Evolutionary conservation across 2,113 vertebrate species (phyloP).

Genomic region (Charina bottae): DNA sequence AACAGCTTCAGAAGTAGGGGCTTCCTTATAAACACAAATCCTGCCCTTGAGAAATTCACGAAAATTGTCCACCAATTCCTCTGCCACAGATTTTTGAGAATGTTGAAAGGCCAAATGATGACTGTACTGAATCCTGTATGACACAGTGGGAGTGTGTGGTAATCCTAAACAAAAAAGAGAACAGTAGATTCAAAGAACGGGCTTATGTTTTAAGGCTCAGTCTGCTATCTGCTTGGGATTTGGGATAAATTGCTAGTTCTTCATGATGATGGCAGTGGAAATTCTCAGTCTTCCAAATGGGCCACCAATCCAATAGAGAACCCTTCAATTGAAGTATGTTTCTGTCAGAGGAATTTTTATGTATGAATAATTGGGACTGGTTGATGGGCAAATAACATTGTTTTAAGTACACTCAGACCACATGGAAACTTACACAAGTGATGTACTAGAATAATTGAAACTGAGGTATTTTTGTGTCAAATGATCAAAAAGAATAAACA

Average conservation of each 20-base stretch:
- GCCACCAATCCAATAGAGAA: not conserved
- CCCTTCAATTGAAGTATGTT: not conserved
- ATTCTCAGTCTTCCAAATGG: not conserved
- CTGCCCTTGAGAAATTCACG: not conserved
- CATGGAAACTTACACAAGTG: not conserved
- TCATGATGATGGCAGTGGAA: not conserved
- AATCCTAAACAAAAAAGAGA: not conserved
- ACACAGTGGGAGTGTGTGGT: not conserved
- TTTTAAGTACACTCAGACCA: not conserved
- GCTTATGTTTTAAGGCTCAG: not conserved
- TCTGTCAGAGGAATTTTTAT: not conserved
- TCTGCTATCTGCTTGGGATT: not conserved
- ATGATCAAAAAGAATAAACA: not conserved
- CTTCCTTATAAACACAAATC: not conserved
- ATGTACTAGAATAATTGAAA: not conserved
- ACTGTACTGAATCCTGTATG: not conserved
- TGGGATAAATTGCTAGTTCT: not conserved
- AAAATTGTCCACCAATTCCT: not conserved
- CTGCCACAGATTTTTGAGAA: not conserved
- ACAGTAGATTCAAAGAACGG: not conserved
- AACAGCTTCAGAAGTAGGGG: not conserved
- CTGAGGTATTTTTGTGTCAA: not conserved
- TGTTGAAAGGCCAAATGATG: not conserved
- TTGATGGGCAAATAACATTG: not conserved
- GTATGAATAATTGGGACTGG: not conserved